Conservation (phyloP, 1,140 invertebrate species). For the Caenorhabditis latens region DNA sequence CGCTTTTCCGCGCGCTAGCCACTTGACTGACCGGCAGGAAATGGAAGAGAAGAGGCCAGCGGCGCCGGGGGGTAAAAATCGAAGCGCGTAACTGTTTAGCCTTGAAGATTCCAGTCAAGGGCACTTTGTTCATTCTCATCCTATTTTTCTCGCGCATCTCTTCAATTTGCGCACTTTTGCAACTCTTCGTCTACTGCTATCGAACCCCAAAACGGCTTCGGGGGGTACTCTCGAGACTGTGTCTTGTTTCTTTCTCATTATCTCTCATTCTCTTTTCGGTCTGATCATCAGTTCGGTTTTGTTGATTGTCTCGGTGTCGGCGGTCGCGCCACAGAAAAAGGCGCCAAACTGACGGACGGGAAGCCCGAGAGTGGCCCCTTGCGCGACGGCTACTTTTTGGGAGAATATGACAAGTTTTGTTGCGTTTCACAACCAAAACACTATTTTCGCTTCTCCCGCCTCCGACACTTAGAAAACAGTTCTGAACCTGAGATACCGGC, state of each 20-base stretch:
- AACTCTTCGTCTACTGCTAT: constrained; percentile 47
- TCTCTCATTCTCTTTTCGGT: constrained; percentile 36
- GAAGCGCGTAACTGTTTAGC: constrained; percentile 54
- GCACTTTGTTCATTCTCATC: constrained; percentile 54
- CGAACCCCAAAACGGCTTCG: constrained; percentile 47
- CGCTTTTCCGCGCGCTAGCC: constrained; percentile 41
- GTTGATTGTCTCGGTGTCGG: constrained; percentile 55
- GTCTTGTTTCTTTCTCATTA: neutral
- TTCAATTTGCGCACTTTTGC: constrained; percentile 52
- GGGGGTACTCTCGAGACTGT: constrained; percentile 42
- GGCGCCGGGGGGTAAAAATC: constrained; percentile 23
- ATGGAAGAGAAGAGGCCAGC: constrained; percentile 37
- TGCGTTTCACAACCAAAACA: constrained; percentile 43
- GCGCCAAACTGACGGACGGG: constrained; percentile 50
- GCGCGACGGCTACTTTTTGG: constrained; percentile 44
- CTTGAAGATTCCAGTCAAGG: constrained; percentile 56
- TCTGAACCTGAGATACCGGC: neutral
- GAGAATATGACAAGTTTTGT: constrained; percentile 50
- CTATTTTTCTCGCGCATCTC: constrained; percentile 54
- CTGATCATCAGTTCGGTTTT: constrained; percentile 51
- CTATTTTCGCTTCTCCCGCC: neutral
- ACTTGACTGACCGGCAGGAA: constrained; percentile 33
- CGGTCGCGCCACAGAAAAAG: constrained; percentile 52
- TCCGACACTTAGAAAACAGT: neutral
- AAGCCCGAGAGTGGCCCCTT: constrained; percentile 43